A percentile compares a stretch with the other conserved stretches of the same genome.
These are phyloP conservation scores for Rhopalosiphum nymphaeae DNA, from an alignment of 2,888 invertebrate species.

Conservation along the genomic window DNA sequence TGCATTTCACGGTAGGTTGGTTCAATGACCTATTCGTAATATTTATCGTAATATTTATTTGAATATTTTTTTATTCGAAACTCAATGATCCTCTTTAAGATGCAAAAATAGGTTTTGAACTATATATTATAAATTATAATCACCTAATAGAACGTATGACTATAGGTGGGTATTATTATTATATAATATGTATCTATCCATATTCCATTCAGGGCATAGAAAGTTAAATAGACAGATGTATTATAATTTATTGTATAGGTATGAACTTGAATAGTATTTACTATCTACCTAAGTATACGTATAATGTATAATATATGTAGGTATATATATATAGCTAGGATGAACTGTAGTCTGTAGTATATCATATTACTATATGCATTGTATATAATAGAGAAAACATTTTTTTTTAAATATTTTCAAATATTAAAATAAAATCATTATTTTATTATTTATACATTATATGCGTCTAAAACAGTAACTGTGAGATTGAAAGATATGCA, in stretches of 20 bases:
- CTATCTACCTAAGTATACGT: not conserved
- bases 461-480: not conserved
- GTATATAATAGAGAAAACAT: too few species aligned
- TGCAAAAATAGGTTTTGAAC: not conserved
- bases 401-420: not conserved
- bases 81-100: not conserved
- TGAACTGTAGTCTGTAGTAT: not conserved
- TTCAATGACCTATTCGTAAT: not conserved
- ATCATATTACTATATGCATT: not conserved
- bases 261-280: not conserved
- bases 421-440: not conserved
- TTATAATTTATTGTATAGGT: not conserved
- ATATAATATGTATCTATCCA: too few species aligned
- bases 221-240: not conserved
- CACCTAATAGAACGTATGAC: not conserved
- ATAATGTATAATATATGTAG: not conserved
- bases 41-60: not conserved
- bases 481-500: not conserved
- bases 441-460: constrained; percentile 5
- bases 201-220: not conserved
- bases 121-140: not conserved
- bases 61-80: constrained; percentile 3
- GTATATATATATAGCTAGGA: not conserved
- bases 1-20: not conserved
- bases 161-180: not conserved